Evolutionary conservation across 2,113 vertebrate species (phyloP).

Genomic region (Ceyx margarethae): DNA sequence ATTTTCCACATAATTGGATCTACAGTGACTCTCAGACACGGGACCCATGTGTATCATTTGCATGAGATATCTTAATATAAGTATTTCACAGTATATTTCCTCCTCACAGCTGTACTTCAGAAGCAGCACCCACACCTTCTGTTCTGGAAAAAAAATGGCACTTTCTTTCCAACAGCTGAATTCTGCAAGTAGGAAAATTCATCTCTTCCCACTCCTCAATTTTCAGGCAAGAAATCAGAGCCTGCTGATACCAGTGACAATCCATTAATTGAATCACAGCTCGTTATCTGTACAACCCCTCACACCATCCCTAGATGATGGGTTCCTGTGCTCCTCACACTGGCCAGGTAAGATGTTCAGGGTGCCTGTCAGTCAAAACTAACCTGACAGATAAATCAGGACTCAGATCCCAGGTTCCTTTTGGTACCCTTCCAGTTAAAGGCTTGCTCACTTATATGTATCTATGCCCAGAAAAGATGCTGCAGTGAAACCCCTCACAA

Average conservation of each 20-base stretch:
- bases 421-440: not conserved
- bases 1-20: not conserved
- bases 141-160: constrained; percentile 11
- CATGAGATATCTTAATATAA: constrained; percentile 14
- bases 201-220: not conserved
- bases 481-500: not conserved
- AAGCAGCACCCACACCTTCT: constrained; percentile 19
- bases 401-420: not conserved
- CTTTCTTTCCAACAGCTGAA: constrained; percentile 7
- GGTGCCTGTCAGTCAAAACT: not conserved
- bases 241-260: not conserved
- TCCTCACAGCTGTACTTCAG: not conserved
- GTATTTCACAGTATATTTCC: constrained; percentile 10
- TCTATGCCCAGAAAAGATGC: not conserved
- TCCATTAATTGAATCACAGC: not conserved
- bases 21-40: not conserved
- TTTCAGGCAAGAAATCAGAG: not conserved
- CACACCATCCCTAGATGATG: not conserved
- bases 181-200: not conserved
- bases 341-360: not conserved
- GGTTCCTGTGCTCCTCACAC: not conserved
- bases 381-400: not conserved
- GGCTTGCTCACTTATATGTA: not conserved
- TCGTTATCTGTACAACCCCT: not conserved
- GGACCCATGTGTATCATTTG: not conserved